Evolutionary conservation across 1,140 invertebrate species (phyloP).

Genomic region (Myzus persicae): DNA sequence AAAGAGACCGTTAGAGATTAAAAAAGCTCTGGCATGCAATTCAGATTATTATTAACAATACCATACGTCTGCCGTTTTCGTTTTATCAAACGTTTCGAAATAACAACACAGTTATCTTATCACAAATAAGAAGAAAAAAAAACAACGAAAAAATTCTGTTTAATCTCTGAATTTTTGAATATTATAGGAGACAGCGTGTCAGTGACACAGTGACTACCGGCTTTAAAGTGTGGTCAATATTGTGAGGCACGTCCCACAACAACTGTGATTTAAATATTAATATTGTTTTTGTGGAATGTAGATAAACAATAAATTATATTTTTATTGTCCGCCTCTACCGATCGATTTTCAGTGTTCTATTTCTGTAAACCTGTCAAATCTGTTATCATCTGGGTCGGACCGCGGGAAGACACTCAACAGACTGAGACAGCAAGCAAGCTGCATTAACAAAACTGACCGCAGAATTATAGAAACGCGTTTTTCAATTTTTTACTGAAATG

Average conservation of each 20-base stretch:
- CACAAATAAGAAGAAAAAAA: constrained; percentile 1
- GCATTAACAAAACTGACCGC: not conserved
- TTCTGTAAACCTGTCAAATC: not conserved
- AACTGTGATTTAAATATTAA: too few relatives aligned
- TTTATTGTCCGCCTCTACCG: not conserved
- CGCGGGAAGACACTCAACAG: too few relatives aligned
- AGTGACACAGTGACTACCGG: too few relatives aligned
- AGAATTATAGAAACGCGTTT: not conserved
- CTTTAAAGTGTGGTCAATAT: too few relatives aligned
- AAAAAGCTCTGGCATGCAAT: not conserved
- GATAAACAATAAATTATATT: not conserved
- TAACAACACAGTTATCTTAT: constrained; percentile 22
- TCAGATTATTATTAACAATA: not conserved
- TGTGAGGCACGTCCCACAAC: too few relatives aligned
- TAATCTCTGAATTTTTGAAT: not conserved
- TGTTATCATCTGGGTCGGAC: not conserved
- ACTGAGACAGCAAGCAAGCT: too few relatives aligned
- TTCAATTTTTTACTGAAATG: not conserved
- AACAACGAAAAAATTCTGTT: not conserved
- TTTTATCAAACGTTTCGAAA: constrained; percentile 24
- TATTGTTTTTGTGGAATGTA: not conserved
- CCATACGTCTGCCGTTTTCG: not conserved
- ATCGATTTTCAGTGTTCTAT: not conserved
- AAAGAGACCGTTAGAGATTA: not conserved
- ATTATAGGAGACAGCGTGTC: too few relatives aligned